Percentiles rank a stretch among this genome's conserved stretches.
phyloP scores from a whole-genome alignment of 1,140 invertebrate species.

The Mercenaria mercenaria region DNA sequence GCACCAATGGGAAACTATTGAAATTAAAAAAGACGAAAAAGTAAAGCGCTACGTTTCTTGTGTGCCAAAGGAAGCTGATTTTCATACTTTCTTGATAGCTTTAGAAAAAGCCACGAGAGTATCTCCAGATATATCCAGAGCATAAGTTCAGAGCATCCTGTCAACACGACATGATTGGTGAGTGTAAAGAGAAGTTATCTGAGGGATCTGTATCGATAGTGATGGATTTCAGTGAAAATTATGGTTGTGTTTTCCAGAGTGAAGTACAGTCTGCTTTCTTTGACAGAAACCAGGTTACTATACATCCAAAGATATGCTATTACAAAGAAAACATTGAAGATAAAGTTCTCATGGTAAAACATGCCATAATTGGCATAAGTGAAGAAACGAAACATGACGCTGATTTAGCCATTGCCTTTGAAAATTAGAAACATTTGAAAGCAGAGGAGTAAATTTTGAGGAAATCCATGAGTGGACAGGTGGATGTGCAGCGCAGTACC shows the following conservation, averaged over 20 bases:
- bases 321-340: slow-evolving; percentile 54
- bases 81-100: background rate
- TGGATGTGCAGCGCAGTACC: slow-evolving; percentile 70
- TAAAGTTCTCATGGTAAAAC: slow-evolving; percentile 49
- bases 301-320: slow-evolving; percentile 10
- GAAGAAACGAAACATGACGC: slow-evolving; percentile 69
- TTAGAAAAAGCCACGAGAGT: background rate
- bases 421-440: slow-evolving; percentile 31
- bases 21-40: background rate
- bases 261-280: background rate
- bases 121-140: background rate
- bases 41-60: background rate
- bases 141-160: slow-evolving; percentile 7
- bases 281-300: slow-evolving; percentile 11
- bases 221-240: slow-evolving; percentile 26
- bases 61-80: background rate
- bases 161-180: background rate
- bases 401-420: slow-evolving; percentile 56
- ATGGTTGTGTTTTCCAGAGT: slow-evolving; percentile 1
- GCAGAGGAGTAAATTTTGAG: slow-evolving; percentile 33
- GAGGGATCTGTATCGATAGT: background rate
- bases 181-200: background rate
- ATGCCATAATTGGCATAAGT: slow-evolving; percentile 66
- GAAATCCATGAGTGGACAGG: slow-evolving; percentile 70
- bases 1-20: background rate